Evolutionary conservation across 2,888 invertebrate species (phyloP).

Genomic region (Acleris literana): DNA sequence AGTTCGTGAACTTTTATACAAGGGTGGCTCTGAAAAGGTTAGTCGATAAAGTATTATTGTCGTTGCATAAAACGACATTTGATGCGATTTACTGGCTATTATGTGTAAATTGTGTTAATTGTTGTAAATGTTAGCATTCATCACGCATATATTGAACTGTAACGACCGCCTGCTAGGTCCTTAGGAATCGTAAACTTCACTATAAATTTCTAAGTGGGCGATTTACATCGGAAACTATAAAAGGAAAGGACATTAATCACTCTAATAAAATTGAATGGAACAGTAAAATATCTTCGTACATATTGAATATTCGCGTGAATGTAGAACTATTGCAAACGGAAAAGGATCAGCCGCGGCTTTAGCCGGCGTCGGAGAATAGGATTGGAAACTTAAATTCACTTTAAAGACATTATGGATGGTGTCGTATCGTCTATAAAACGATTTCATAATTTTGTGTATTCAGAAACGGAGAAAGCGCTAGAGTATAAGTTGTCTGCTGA

Average conservation of each 20-base stretch:
- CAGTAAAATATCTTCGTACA: slow-evolving; percentile 45
- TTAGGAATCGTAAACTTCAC: slow-evolving; percentile 40
- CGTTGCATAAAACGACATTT: not conserved
- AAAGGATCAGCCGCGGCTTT: slow-evolving; percentile 43
- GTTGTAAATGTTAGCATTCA: slow-evolving; percentile 15
- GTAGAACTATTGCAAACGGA: slow-evolving; percentile 48
- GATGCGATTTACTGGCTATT: no score
- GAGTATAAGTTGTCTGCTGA: slow-evolving; percentile 19
- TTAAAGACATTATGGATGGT: slow-evolving; percentile 42
- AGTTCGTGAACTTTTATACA: slow-evolving; percentile 43
- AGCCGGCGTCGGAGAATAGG: slow-evolving; percentile 26
- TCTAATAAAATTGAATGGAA: slow-evolving; percentile 49
- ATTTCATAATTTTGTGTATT: slow-evolving; percentile 44
- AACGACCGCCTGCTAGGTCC: slow-evolving; percentile 22
- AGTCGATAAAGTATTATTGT: not conserved
- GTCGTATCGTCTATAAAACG: slow-evolving; percentile 44
- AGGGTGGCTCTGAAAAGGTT: slow-evolving; percentile 42
- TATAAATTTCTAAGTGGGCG: slow-evolving; percentile 42
- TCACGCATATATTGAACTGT: slow-evolving; percentile 18
- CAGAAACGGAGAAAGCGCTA: slow-evolving; percentile 18
- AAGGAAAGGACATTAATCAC: slow-evolving; percentile 45
- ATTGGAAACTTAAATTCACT: slow-evolving; percentile 40
- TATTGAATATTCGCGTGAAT: slow-evolving; percentile 44
- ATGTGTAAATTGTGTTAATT: slow-evolving; percentile 18
- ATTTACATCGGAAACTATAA: slow-evolving; percentile 43